A percentile compares a stretch with the other conserved stretches of the same genome.
Evolutionary conservation across 2,888 invertebrate species (phyloP).

Genomic region (Caenorhabditis angaria): DNA sequence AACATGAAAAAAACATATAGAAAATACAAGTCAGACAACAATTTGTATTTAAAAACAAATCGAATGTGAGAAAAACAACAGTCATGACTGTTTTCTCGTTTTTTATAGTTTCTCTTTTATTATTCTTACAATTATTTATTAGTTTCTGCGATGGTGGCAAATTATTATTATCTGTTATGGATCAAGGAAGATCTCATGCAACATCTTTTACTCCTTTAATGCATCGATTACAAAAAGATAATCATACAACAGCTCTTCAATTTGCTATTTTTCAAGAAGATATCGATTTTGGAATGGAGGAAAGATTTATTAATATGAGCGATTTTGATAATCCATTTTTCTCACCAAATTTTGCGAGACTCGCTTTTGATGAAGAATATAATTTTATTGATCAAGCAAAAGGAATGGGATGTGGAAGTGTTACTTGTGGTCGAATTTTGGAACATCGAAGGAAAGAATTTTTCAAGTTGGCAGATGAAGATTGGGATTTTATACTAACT

Average conservation of each 20-base stretch:
- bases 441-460: slow-evolving; percentile 20
- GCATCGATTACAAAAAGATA: slow-evolving; percentile 33
- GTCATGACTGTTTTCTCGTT: too few species aligned
- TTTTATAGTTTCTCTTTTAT: too few species aligned
- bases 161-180: slow-evolving; percentile 35
- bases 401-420: slow-evolving; percentile 14
- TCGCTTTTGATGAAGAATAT: slow-evolving; percentile 34
- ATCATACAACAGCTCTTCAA: slow-evolving; percentile 25
- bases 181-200: slow-evolving; percentile 45
- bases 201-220: slow-evolving; percentile 36
- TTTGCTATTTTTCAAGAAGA: slow-evolving; percentile 12
- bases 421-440: slow-evolving; percentile 4
- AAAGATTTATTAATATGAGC: slow-evolving; percentile 34
- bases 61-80: too few species aligned
- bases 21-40: too few species aligned
- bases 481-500: slow-evolving; percentile 29
- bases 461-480: slow-evolving; percentile 24
- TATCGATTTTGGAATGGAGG: slow-evolving; percentile 40
- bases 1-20: too few species aligned
- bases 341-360: slow-evolving; percentile 29
- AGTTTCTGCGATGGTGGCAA: slow-evolving; percentile 16
- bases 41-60: too few species aligned
- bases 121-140: too few species aligned
- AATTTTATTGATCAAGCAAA: slow-evolving; percentile 21
- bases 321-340: slow-evolving; percentile 24